Evolutionary conservation across 2,888 invertebrate genomes (phyloP), one percentile per base, ranked within the genome.

Genomic region (Phlogophora meticulosa): DNA sequence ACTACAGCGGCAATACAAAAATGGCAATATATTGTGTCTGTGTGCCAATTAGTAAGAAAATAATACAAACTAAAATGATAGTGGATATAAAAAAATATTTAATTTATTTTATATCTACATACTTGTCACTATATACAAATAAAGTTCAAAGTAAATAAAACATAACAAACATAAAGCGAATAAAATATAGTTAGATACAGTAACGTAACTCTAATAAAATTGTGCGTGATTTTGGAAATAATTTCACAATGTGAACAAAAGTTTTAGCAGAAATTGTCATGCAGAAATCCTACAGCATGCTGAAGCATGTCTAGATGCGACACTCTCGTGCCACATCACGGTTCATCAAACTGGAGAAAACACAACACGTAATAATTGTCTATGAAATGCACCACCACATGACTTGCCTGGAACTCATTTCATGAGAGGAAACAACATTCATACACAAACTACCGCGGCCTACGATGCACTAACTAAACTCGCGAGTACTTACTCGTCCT

Each of bases 401-500:
- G 65, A 32, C 38, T 61, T 51, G 64, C 57, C 51, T 34, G 57
- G 42, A 53, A 71, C 52, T 58, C 46, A 53, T 75, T 43, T 61
- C 40, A 60, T 43, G 17, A 74, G 51, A 62, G 46, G 55, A 63
- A 62, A 58, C 71, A 76, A 69, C 64, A 76, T 67, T 55, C 67
- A 73, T 66, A 65, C 76, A 76, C 72, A 61, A 72, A 72, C 82
- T 72, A 81, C 72, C 58, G 64, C 62, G 46, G 62, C 52, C 70
- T 66, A 68, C 78, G 82, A 84, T 82, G 85, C 86, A 84, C 84
- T 81, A 84, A 85, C 81, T 82, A 85, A 82, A 80, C 76, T 80
- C 85, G 81, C 83, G 81, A 85, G 84, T 93, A 98, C 98, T 98
- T 96, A 98, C 98, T 98, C 98, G 96, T 98, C 98, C 96, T 98